A percentile compares a stretch with the other conserved stretches of the same genome.
Evolutionary conservation across 2,113 vertebrate species (phyloP).

Genomic region (Mormoops blainvillei): DNA sequence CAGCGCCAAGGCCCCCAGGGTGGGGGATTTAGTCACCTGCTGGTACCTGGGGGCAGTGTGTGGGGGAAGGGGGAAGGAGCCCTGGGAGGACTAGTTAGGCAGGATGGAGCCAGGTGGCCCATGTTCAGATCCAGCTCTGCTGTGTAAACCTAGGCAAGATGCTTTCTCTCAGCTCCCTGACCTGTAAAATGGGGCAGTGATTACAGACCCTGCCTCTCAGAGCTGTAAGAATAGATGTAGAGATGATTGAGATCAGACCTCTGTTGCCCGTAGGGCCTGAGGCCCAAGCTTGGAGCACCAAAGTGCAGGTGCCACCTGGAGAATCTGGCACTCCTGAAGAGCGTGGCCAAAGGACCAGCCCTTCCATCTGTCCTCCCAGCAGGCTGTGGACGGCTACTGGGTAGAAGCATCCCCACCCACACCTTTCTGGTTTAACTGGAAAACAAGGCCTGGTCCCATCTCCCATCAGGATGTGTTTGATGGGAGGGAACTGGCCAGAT

Average conservation of each 20-base stretch:
- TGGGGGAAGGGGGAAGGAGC: not conserved
- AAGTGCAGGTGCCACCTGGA: not conserved
- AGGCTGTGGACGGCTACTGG: conserved; percentile 37
- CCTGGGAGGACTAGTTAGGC: not conserved
- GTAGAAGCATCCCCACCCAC: conserved; percentile 63
- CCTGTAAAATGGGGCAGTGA: not conserved
- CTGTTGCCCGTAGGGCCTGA: not conserved
- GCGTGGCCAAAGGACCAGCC: not conserved
- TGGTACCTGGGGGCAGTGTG: not conserved
- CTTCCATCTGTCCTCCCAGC: conserved; percentile 71
- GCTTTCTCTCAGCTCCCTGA: not conserved
- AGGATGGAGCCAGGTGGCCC: not conserved
- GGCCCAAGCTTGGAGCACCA: not conserved
- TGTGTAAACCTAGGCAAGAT: not conserved
- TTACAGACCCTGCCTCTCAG: not conserved
- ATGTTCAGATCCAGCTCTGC: not conserved
- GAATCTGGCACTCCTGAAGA: not conserved
- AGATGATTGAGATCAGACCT: not conserved
- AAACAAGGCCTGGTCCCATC: conserved; percentile 5
- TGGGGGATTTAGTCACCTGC: not conserved
- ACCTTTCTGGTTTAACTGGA: conserved; percentile 68
- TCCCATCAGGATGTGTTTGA: not conserved
- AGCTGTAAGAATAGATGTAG: not conserved
- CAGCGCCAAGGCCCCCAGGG: not conserved
- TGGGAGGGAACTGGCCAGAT: not conserved